Evolutionary conservation across 2,113 vertebrate species (phyloP).

Genomic region (Otis tarda): DNA sequence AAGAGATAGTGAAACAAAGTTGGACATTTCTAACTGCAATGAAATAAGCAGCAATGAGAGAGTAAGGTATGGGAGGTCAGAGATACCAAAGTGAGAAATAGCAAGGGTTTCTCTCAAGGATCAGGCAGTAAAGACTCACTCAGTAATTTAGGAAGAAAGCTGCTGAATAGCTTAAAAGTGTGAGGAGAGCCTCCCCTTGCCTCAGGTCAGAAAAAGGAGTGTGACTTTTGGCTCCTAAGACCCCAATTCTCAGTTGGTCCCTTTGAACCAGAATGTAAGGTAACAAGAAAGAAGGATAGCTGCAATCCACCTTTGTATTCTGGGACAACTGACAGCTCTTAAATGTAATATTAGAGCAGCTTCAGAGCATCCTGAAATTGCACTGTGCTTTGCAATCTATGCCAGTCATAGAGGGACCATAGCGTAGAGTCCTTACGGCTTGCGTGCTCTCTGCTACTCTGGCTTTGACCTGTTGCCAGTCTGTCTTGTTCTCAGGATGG

Average conservation of each 20-base stretch:
- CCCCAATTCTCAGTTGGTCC: not conserved
- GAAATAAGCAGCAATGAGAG: not conserved
- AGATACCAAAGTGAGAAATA: constrained; percentile 19
- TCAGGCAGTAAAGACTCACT: constrained; percentile 5
- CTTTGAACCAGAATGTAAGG: constrained; percentile 41
- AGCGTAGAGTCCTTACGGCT: not conserved
- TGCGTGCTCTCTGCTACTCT: not conserved
- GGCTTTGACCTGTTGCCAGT: not conserved
- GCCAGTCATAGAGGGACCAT: not conserved
- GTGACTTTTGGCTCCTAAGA: constrained; percentile 22
- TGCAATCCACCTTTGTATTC: constrained; percentile 29
- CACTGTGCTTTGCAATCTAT: not conserved
- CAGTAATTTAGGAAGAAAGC: constrained; percentile 19
- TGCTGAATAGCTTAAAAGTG: constrained; percentile 38
- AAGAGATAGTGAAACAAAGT: not conserved
- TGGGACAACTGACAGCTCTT: not conserved
- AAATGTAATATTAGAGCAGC: not conserved
- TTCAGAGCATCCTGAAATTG: constrained; percentile 7
- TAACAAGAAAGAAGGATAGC: constrained; percentile 35
- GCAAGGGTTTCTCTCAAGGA: constrained; percentile 4
- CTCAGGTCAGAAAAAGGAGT: not conserved
- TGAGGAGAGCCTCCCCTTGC: not conserved
- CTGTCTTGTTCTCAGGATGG: not conserved
- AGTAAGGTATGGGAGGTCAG: not conserved
- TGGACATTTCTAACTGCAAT: not conserved